Conservation (phyloP, 2,888 invertebrate species). For the Plebejus melissa region DNA sequence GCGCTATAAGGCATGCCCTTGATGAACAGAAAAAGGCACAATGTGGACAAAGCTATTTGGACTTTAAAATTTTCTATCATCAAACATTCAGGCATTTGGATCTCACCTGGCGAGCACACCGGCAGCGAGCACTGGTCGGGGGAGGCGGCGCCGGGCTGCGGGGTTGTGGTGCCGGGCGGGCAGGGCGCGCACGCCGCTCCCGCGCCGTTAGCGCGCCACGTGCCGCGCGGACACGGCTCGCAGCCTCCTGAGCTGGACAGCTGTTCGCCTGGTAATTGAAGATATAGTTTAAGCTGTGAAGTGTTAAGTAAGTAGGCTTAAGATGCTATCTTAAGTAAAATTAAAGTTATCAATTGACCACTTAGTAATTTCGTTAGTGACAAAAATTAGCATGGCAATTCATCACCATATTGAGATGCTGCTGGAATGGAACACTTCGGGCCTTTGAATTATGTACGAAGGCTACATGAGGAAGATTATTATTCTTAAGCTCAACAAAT, state of each 20-base stretch:
- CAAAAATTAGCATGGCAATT: too few species aligned
- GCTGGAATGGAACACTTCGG: too few species aligned
- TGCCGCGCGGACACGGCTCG: constrained; percentile 94
- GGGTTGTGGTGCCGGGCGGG: constrained; percentile 94
- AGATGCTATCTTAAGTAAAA: too few species aligned
- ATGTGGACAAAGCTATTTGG: too few species aligned
- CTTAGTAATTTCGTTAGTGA: too few species aligned
- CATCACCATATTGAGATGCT: too few species aligned
- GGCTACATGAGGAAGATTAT: too few species aligned
- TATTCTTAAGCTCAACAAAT: too few species aligned
- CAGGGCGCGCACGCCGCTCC: constrained; percentile 93
- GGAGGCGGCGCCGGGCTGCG: constrained; percentile 88
- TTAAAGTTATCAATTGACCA: background rate
- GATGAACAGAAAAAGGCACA: too few species aligned
- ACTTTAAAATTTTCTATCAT: too few species aligned
- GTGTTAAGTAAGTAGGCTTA: background rate
- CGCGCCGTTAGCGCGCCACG: constrained; percentile 90
- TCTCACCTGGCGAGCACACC: constrained; percentile 86
- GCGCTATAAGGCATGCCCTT: too few species aligned
- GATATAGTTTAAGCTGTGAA: background rate
- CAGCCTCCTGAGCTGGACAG: constrained; percentile 93
- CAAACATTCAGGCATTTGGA: background rate
- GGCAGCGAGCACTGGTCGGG: constrained; percentile 96
- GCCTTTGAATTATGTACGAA: too few species aligned
- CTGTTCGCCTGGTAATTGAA: constrained; percentile 82